A percentile compares a stretch with the other conserved stretches of the same genome.
phyloP scores from a whole-genome alignment of 2,888 invertebrate genomes.

The Metacarcinus magister region DNA sequence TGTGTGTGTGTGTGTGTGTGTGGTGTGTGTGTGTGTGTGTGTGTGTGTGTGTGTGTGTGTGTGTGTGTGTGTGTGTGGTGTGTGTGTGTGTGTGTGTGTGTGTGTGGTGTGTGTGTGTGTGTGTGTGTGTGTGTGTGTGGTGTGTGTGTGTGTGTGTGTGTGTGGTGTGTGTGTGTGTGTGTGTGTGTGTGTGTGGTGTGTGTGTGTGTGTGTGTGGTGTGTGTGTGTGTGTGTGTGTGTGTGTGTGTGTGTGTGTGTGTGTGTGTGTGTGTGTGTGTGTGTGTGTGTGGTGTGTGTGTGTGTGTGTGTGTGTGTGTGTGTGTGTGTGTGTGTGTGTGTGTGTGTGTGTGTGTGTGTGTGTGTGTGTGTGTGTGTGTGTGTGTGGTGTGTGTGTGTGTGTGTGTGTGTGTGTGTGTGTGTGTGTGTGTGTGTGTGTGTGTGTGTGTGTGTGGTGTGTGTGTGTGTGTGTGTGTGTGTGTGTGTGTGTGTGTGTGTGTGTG shows the following conservation, averaged over 20 bases:
- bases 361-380: slow-evolving; percentile 31
- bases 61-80: slow-evolving; percentile 53
- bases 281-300: too few species aligned
- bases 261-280: slow-evolving; percentile 53
- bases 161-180: background rate
- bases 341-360: background rate
- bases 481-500: background rate
- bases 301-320: too few species aligned
- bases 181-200: background rate
- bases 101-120: too few species aligned
- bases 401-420: background rate
- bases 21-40: slow-evolving; percentile 46
- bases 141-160: background rate
- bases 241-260: slow-evolving; percentile 51
- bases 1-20: background rate
- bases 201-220: background rate
- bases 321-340: background rate
- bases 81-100: slow-evolving; percentile 1
- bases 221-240: slow-evolving; percentile 51
- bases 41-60: slow-evolving; percentile 51
- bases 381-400: slow-evolving; percentile 33
- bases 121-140: too few species aligned
- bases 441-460: background rate
- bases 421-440: background rate
- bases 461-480: background rate